Evolutionary conservation across 2,888 invertebrate genomes (phyloP).

Genomic region (Oscheius sp.): DNA sequence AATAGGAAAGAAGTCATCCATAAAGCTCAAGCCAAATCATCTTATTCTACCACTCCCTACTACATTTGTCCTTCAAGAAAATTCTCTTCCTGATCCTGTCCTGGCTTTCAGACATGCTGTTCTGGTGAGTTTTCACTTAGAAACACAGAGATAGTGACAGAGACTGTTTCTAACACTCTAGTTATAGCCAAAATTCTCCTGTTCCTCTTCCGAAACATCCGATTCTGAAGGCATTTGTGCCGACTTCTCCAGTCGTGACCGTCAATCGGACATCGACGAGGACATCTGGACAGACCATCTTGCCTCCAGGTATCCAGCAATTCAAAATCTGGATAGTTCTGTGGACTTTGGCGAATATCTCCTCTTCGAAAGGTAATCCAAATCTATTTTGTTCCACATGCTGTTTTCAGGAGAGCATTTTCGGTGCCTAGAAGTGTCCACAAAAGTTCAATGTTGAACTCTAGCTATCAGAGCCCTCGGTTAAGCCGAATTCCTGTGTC

Average conservation of each 20-base stretch:
- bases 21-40: conserved; percentile 7
- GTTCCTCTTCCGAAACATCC: conserved; percentile 39
- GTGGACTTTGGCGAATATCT: conserved; percentile 31
- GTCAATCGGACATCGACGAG: conserved; percentile 23
- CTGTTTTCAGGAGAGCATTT: conserved; percentile 16
- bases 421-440: conserved; percentile 21
- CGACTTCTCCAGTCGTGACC: conserved; percentile 35
- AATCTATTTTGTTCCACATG: background rate
- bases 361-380: conserved; percentile 16
- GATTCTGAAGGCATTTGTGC: conserved; percentile 48
- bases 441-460: conserved; percentile 20
- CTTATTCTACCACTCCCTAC: background rate
- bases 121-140: conserved; percentile 4
- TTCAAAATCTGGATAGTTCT: conserved; percentile 34
- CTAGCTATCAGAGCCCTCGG: conserved; percentile 36
- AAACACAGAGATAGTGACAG: too few relatives aligned
- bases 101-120: conserved; percentile 18
- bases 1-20: conserved; percentile 27
- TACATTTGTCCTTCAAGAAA: too few relatives aligned
- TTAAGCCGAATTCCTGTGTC: conserved; percentile 45
- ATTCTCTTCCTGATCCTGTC: conserved; percentile 28
- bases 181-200: conserved; percentile 28
- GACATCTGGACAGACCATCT: conserved; percentile 27
- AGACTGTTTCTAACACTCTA: background rate
- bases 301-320: conserved; percentile 6